These are phyloP conservation scores for Terebella lapidaria DNA, from an alignment of 2,888 invertebrate species.

Conservation along the genomic window DNA sequence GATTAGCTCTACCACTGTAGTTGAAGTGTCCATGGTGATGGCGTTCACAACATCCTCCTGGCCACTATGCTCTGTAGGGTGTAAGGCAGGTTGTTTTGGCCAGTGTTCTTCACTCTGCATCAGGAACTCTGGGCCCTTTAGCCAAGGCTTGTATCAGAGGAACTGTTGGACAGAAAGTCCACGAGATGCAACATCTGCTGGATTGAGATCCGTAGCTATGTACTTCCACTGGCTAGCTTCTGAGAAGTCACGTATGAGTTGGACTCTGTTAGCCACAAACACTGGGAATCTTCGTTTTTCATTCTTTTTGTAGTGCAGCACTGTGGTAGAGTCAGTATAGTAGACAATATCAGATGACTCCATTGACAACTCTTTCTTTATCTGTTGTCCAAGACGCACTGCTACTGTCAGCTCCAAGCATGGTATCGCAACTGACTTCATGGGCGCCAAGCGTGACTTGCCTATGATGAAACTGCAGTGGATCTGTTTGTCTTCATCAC, in stretches of 20 bases:
- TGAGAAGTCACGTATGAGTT: slow-evolving; percentile 20
- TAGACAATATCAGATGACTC: neutral
- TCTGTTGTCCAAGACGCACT: neutral
- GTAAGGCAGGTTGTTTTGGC: neutral
- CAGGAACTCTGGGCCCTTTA: neutral
- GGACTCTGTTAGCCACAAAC: slow-evolving; percentile 30
- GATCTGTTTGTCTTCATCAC: neutral
- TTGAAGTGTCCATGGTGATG: neutral
- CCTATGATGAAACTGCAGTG: slow-evolving; percentile 6
- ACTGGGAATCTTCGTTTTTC: slow-evolving; percentile 25
- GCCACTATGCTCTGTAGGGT: neutral
- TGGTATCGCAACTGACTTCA: slow-evolving; percentile 23
- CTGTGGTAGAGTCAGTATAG: slow-evolving; percentile 26
- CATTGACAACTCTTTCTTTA: neutral
- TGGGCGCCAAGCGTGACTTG: slow-evolving; percentile 24
- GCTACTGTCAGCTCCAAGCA: slow-evolving; percentile 26
- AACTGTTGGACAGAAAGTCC: slow-evolving; percentile 20
- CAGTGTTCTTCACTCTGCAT: neutral
- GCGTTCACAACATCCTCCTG: neutral
- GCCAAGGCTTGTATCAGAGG: neutral
- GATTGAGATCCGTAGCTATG: slow-evolving; percentile 22
- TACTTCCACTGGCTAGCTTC: slow-evolving; percentile 26
- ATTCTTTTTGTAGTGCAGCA: slow-evolving; percentile 28
- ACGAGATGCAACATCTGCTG: too few relatives aligned
- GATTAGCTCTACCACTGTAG: neutral